Base-by-base conservation (phyloP, 2,797 vertebrate genomes). In the Apodemus agrarius region DNA sequence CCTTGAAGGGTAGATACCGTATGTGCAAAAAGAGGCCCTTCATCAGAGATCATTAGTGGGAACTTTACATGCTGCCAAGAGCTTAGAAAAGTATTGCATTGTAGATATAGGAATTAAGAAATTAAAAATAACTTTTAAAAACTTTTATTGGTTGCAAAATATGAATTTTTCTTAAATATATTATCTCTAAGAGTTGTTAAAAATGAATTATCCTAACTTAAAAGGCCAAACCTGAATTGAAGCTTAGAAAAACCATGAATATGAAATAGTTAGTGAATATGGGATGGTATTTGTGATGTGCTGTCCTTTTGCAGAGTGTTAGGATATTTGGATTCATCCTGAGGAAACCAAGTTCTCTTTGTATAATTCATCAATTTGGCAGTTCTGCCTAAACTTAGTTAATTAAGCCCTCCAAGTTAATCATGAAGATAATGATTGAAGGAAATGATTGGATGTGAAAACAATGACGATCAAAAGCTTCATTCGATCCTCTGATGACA, bases 31-130 rank as follows among this genome's bases (percentile, higher is more conserved):
- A 98, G 93, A 97, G 97, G 97, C 65, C 96, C 94, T 98, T 98
- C 98, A 97, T 98, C 98, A 98, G 78, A 98, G 97, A 98, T 98
- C 98, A 98, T 98, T 98, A 98, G 96, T 93, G 97, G 94, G 88
- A 83, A 97, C 93, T 98, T 98, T 98, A 97, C 79, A 37, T 97
- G 98, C 96, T 96, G 94, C 97, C 95, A 93, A 97, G 95, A 74
- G 54, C 95, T 98, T 78, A 96, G 97, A 98, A 98, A 98, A 97
- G 96, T 97, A 97, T 95, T 96, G 93, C 96, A 54, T 96, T 29
- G 95, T 96, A 98, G 94, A 98, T 98, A 46, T 96, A 93, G 72
- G 90, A 97, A 90, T 94, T 92, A 97, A 98, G 92, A 97, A 95
- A 90, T 95, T 90, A 96, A 81, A 98, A 98, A 97, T 96, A 78